Base-by-base conservation (phyloP, 2,113 vertebrate species). In the Macroglossus sobrinus region DNA sequence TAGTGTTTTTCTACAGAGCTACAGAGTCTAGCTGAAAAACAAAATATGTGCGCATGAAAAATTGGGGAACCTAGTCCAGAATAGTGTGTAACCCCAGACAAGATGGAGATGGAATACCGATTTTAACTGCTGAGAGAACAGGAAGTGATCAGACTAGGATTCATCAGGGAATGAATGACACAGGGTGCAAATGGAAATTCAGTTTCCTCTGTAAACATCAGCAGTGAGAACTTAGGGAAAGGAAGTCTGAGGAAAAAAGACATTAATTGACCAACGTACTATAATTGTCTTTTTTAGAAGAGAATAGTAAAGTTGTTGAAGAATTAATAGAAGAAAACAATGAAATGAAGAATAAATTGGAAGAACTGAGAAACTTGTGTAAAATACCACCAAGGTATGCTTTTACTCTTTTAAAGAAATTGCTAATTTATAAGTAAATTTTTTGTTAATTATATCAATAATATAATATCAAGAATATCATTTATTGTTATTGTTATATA, bases 351-450 rank as follows among this genome's bases (percentile, higher is more conserved):
- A 96, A 47, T 88, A 97, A 97, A 86, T 64, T 98, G 90, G 98
- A 98, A 82, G 97, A 98, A 93, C 45, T 97, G 72, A 97, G 0
- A 86, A 68, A 78, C 4, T 79, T 97, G 78, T 91, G 75, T 50
- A 84, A 68, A 74, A 53, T 33, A 22, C 84, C 97, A 53, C 86
- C 96, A 96, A 98, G 98, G 99, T 99, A 98, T 63, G 15, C 7
- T 18, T 43, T 84, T 19, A 66, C 30, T 76, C 21, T 92, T 94
- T 71, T 38, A 92, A 95, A 86, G 86, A 93, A 1, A 74, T 33
- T 5, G 7, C 82, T 94, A 61, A 30, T 93, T 85, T 94, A 21
- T 88, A 84, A 80, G 5, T 40, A 43, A 26, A 19, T 63, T 45
- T 45, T 66, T 74, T 1, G 63, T 72, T 2, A 45, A 8, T 82